phyloP scores from a whole-genome alignment of 2,888 invertebrate species.

The Nymphalis c-album region DNA sequence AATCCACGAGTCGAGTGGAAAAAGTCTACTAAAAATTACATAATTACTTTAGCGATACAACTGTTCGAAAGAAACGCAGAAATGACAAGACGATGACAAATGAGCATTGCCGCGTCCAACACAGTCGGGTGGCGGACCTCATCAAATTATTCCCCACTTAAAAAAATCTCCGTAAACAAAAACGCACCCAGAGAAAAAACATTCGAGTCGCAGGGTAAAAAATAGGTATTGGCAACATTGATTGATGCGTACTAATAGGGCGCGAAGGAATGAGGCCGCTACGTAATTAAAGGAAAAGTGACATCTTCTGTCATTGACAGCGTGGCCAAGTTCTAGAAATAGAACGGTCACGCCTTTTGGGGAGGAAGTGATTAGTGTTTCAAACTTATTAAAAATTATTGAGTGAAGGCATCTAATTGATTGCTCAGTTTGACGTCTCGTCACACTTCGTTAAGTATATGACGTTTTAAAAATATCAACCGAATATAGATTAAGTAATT shows the following conservation, averaged over 20 bases:
- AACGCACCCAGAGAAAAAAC: constrained; percentile 71
- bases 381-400: constrained; percentile 80
- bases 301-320: constrained; percentile 79
- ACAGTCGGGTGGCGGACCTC: constrained; percentile 81
- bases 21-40: constrained; percentile 73
- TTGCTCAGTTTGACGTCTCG: constrained; percentile 56
- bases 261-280: constrained; percentile 79
- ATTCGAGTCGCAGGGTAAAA: constrained; percentile 71
- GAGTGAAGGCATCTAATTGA: constrained; percentile 79
- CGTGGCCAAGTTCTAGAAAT: constrained; percentile 70
- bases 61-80: constrained; percentile 79
- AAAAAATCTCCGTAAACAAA: constrained; percentile 80
- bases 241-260: constrained; percentile 82
- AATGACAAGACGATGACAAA: constrained; percentile 83
- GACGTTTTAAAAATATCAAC: constrained; percentile 20
- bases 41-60: constrained; percentile 79
- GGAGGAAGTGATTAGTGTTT: constrained; percentile 79
- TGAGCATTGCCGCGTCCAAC: constrained; percentile 76
- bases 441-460: constrained; percentile 46
- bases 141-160: constrained; percentile 81
- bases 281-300: constrained; percentile 79
- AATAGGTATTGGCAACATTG: constrained; percentile 82
- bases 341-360: constrained; percentile 76
- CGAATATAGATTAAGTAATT: background rate
- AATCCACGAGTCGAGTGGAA: constrained; percentile 51